These are phyloP conservation scores for Toxotes chatareus DNA, from an alignment of 2,113 vertebrate species.

Conservation along the genomic window DNA sequence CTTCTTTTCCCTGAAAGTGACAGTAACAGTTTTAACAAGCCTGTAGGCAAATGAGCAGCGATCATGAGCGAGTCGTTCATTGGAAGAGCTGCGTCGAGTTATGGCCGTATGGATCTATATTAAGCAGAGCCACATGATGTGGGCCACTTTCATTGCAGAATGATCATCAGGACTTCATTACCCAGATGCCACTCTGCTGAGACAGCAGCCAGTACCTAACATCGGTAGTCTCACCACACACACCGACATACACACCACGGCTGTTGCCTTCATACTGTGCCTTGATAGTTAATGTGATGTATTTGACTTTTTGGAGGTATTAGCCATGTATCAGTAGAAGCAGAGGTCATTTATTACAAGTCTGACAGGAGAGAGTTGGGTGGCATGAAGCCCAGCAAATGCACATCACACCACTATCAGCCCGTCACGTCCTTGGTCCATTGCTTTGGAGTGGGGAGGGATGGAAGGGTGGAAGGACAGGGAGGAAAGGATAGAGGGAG, in stretches of 20 bases:
- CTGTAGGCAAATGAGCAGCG: constrained; percentile 14
- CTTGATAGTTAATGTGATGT: constrained; percentile 71
- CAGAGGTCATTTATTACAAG: constrained; percentile 66
- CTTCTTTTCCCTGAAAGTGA: constrained; percentile 17
- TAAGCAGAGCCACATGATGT: constrained; percentile 21
- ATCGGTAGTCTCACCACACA: constrained; percentile 49
- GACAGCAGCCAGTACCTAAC: constrained; percentile 41
- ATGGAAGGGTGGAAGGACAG: constrained; percentile 22
- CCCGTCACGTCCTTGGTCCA: constrained; percentile 61
- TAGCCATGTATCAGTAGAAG: constrained; percentile 72
- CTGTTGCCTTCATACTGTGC: background rate
- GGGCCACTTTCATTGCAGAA: constrained; percentile 52
- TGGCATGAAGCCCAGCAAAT: constrained; percentile 46
- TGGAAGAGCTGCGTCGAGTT: background rate
- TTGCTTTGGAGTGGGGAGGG: constrained; percentile 33
- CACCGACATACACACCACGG: constrained; percentile 17
- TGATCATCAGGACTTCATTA: constrained; percentile 79
- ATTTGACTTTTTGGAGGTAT: constrained; percentile 71
- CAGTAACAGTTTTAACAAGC: background rate
- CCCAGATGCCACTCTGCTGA: constrained; percentile 74
- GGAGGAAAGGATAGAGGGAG: constrained; percentile 20
- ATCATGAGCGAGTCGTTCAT: background rate
- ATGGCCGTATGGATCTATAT: constrained; percentile 28
- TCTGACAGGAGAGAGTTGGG: constrained; percentile 68
- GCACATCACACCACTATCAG: constrained; percentile 58